Evolutionary conservation across 2,113 vertebrate species (phyloP).

Genomic region (Cricetomys ansorgei): DNA sequence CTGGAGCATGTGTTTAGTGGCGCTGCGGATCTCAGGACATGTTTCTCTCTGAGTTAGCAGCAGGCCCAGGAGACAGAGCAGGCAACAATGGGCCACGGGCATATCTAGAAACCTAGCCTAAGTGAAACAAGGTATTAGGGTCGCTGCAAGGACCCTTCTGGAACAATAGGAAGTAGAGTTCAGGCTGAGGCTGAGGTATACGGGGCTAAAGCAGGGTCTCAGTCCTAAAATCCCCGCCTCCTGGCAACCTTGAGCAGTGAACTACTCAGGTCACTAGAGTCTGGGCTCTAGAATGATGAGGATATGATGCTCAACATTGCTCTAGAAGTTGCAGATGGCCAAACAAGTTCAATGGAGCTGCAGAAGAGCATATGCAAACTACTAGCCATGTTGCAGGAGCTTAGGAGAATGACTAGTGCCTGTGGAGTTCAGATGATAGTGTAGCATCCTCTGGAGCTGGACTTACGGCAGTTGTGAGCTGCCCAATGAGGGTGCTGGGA

Average conservation of each 20-base stretch:
- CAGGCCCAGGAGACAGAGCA: constrained; percentile 76
- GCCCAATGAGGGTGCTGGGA: background rate
- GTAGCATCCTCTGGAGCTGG: background rate
- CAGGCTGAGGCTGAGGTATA: background rate
- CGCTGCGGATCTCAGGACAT: constrained; percentile 78
- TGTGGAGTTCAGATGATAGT: background rate
- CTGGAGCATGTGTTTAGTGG: constrained; percentile 85
- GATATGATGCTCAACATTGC: background rate
- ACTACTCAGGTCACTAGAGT: background rate
- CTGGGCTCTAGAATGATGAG: no score
- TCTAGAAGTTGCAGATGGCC: constrained; percentile 88
- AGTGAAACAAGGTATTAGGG: constrained; percentile 68
- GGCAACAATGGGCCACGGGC: constrained; percentile 82
- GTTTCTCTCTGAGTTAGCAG: background rate
- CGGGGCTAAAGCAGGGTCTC: background rate
- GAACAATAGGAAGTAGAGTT: background rate
- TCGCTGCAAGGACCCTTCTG: background rate
- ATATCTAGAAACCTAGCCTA: constrained; percentile 82
- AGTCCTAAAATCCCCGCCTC: background rate
- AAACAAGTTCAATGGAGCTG: constrained; percentile 83
- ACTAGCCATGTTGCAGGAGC: constrained; percentile 69
- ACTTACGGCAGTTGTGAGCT: background rate
- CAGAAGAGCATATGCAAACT: constrained; percentile 83
- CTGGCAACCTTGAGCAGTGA: background rate
- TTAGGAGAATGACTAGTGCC: no score